These are phyloP conservation scores for Ceratina japonica DNA, from an alignment of 1,140 invertebrate species.

Conservation along the genomic window DNA sequence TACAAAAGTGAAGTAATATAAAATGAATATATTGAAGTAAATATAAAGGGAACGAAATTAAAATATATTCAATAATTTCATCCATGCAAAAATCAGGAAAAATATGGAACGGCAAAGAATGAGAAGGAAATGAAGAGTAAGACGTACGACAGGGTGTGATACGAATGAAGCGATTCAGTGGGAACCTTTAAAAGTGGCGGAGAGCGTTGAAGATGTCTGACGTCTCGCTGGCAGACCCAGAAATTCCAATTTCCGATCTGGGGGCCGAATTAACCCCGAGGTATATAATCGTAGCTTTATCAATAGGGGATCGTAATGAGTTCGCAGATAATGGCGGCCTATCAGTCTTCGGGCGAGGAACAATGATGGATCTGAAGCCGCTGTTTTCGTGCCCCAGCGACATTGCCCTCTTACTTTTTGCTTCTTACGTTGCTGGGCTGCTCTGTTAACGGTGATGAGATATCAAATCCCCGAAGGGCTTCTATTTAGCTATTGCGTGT, in stretches of 20 bases:
- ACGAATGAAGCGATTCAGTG: background rate
- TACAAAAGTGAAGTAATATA: too few species aligned
- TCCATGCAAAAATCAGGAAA: background rate
- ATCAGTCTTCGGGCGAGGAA: conserved; percentile 76
- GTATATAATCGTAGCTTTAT: conserved; percentile 77
- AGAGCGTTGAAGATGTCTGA: conserved; percentile 71
- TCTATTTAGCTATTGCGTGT: background rate
- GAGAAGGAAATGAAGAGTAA: background rate
- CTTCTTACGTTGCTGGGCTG: background rate
- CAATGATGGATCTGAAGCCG: conserved; percentile 78
- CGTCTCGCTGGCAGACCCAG: conserved; percentile 70
- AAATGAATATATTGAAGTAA: too few species aligned
- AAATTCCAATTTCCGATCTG: conserved; percentile 78
- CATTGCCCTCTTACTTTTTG: conserved; percentile 41
- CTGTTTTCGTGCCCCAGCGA: conserved; percentile 72
- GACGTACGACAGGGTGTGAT: background rate
- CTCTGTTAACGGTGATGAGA: background rate
- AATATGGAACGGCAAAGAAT: background rate
- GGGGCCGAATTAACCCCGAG: conserved; percentile 65
- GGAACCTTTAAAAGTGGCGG: background rate
- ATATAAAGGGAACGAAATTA: too few species aligned
- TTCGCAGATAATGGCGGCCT: conserved; percentile 77
- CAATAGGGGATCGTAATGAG: conserved; percentile 79
- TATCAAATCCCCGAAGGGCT: background rate
- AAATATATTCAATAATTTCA: too few species aligned